Conservation (phyloP, 2,113 vertebrate genomes). For the Passer domesticus region DNA sequence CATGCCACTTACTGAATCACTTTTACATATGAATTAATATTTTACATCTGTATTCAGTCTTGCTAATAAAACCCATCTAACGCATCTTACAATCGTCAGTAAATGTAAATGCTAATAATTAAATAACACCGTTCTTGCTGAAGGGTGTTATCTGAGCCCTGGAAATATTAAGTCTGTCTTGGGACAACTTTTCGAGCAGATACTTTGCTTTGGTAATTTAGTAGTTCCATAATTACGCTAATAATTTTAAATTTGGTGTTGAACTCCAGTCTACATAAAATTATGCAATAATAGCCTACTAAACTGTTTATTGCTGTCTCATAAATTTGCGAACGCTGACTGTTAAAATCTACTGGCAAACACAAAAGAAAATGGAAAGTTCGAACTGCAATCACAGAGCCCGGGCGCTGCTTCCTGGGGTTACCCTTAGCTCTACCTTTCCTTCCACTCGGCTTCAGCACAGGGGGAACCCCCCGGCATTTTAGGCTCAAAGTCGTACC, state of each 20-base stretch:
- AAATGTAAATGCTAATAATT: slow-evolving; percentile 61
- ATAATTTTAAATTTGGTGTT: slow-evolving; percentile 65
- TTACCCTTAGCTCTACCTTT: neutral
- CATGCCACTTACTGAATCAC: slow-evolving; percentile 32
- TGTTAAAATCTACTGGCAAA: slow-evolving; percentile 48
- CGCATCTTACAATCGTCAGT: slow-evolving; percentile 13
- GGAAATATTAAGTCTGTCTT: slow-evolving; percentile 43
- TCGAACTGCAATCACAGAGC: neutral
- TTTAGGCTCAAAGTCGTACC: neutral
- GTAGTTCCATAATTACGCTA: slow-evolving; percentile 17
- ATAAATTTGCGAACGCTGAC: slow-evolving; percentile 16
- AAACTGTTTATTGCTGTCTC: slow-evolving; percentile 58
- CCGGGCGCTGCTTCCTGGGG: neutral
- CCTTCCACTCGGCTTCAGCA: neutral
- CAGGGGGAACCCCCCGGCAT: neutral
- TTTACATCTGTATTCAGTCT: neutral
- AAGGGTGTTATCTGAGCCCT: slow-evolving; percentile 28
- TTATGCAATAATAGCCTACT: slow-evolving; percentile 38
- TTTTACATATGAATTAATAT: slow-evolving; percentile 12
- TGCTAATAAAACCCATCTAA: slow-evolving; percentile 8
- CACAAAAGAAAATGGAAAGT: slow-evolving; percentile 42
- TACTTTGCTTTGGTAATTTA: slow-evolving; percentile 48
- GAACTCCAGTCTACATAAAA: slow-evolving; percentile 54
- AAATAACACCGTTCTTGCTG: slow-evolving; percentile 1
- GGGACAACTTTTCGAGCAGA: slow-evolving; percentile 38